These are phyloP conservation scores for Toxostoma redivivum DNA, from an alignment of 2,113 vertebrate genomes.

Conservation along the genomic window DNA sequence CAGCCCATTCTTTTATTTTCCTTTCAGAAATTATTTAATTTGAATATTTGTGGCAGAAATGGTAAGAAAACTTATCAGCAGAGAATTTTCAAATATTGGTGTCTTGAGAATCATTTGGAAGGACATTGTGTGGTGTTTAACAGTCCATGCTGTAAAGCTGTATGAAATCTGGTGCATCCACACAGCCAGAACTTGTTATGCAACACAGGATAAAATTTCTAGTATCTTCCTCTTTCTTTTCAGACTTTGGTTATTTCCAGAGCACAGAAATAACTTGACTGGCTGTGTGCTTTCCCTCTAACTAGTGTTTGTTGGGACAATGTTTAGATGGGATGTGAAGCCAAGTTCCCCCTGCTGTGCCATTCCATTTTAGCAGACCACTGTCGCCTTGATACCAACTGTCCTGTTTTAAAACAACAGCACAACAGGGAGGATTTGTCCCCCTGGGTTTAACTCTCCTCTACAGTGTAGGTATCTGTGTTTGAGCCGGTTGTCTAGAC, in stretches of 20 bases:
- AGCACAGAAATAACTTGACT: neutral
- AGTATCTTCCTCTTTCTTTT: neutral
- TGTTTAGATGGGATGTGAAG: neutral
- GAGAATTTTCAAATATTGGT: neutral
- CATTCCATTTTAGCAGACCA: neutral
- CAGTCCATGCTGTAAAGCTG: neutral
- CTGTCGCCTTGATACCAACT: neutral
- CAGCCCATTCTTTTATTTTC: neutral
- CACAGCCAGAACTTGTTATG: neutral
- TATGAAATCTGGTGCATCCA: neutral
- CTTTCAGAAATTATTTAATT: neutral
- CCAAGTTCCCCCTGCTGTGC: neutral
- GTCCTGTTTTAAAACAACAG: neutral
- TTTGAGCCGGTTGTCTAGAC: slow-evolving; percentile 8
- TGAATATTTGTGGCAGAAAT: neutral
- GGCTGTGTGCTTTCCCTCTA: neutral
- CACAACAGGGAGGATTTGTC: neutral
- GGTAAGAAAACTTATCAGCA: neutral
- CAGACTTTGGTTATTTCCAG: neutral
- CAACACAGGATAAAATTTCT: neutral
- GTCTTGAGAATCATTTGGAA: neutral
- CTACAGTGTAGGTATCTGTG: neutral
- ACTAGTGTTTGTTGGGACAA: neutral
- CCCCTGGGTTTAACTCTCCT: neutral
- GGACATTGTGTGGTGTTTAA: neutral